Conservation (phyloP, 2,113 vertebrate genomes). For the Rhinoderma darwinii region DNA sequence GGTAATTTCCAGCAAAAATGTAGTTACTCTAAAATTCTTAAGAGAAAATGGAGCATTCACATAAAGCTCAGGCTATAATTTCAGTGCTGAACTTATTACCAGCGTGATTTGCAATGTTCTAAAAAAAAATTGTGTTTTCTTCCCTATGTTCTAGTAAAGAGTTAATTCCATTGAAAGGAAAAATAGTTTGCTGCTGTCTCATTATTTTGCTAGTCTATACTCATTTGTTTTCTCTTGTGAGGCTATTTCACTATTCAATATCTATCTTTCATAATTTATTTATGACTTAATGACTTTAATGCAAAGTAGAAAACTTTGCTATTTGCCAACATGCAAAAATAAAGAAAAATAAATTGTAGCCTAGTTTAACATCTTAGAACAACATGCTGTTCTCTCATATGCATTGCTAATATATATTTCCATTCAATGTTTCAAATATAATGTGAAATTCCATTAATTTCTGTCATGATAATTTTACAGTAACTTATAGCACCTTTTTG, state of each 20-base stretch:
- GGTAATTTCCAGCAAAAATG: neutral
- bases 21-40: neutral
- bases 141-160: neutral
- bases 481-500: neutral
- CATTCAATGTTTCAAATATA: neutral
- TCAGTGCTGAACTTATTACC: neutral
- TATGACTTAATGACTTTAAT: conserved; percentile 55
- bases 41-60: neutral
- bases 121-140: neutral
- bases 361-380: conserved; percentile 41
- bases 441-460: conserved; percentile 30
- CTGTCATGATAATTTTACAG: neutral
- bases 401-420: conserved; percentile 24
- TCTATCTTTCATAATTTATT: conserved; percentile 57
- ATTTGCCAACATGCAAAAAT: conserved; percentile 51
- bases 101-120: neutral
- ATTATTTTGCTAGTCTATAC: conserved; percentile 45
- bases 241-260: conserved; percentile 55
- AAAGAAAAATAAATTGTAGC: conserved; percentile 40
- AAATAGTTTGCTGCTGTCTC: conserved; percentile 27
- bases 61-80: neutral
- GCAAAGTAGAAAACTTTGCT: conserved; percentile 46
- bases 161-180: conserved; percentile 49
- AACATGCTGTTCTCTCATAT: neutral
- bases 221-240: conserved; percentile 51